phyloP scores from a whole-genome alignment of 2,113 vertebrate genomes.

The Ptilorrhoa leucosticta region DNA sequence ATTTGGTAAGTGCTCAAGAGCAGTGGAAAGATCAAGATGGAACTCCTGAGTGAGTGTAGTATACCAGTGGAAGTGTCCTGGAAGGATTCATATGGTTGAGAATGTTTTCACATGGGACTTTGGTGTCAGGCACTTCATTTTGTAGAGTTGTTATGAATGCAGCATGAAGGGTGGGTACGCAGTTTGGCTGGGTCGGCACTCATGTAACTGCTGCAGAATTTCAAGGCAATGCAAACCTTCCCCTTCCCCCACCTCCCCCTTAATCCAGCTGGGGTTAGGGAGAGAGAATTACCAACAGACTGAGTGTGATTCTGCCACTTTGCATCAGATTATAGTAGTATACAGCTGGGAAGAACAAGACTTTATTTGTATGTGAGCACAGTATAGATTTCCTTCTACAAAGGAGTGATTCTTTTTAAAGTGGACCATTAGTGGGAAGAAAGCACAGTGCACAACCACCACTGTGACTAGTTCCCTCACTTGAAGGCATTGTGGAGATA shows the following conservation, averaged over 20 bases:
- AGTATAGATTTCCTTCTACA: neutral
- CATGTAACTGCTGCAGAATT: neutral
- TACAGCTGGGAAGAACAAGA: neutral
- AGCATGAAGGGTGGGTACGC: accelerated
- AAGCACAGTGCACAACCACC: neutral
- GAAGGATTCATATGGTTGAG: neutral
- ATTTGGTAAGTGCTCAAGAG: neutral
- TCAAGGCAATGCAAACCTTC: neutral
- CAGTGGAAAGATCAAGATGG: neutral
- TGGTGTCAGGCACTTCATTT: neutral
- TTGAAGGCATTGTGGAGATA: neutral
- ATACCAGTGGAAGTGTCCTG: accelerated
- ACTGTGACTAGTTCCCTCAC: neutral
- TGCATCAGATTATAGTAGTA: neutral
- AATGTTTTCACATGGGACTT: neutral
- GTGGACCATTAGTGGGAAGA: neutral
- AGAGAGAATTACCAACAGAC: neutral
- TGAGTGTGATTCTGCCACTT: neutral
- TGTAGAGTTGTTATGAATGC: neutral
- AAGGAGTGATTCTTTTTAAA: neutral
- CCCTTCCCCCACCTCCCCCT: accelerated
- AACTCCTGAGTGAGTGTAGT: neutral
- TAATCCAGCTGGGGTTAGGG: accelerated
- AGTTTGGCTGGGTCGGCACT: neutral
- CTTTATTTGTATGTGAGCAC: neutral